phyloP scores from a whole-genome alignment of 1,140 invertebrate species.

The Episyrphus balteatus region DNA sequence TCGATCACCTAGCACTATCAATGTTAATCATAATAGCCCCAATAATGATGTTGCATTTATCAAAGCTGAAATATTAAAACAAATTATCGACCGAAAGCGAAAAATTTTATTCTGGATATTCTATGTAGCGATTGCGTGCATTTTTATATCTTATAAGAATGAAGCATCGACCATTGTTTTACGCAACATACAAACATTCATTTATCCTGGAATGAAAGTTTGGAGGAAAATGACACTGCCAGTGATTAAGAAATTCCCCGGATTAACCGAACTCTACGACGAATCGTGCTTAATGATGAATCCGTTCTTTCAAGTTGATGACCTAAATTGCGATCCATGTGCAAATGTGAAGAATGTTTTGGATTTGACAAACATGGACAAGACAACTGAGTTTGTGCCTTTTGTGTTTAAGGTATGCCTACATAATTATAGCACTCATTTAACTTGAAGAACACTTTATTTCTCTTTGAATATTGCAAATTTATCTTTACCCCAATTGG shows the following conservation, averaged over 20 bases:
- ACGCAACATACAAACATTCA: constrained; percentile 39
- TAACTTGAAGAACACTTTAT: no score
- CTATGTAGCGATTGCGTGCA: constrained; percentile 23
- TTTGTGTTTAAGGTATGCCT: constrained; percentile 18
- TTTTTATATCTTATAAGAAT: constrained; percentile 17
- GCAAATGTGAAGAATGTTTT: constrained; percentile 45
- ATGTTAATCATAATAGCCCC: neutral
- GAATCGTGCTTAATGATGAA: constrained; percentile 61
- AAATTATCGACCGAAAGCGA: constrained; percentile 25
- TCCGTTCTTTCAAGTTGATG: constrained; percentile 53
- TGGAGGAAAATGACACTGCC: constrained; percentile 40
- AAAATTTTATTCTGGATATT: constrained; percentile 32
- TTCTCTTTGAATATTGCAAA: no score
- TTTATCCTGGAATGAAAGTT: constrained; percentile 42
- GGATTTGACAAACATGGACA: constrained; percentile 12
- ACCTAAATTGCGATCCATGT: constrained; percentile 60
- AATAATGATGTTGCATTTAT: constrained; percentile 7
- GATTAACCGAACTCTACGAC: constrained; percentile 50
- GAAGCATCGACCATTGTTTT: constrained; percentile 30
- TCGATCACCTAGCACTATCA: constrained; percentile 5
- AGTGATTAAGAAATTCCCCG: constrained; percentile 39
- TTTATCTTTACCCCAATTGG: no score
- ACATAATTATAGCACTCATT: neutral
- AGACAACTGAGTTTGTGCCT: constrained; percentile 15
- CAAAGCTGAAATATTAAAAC: constrained; percentile 26